Base-by-base conservation (phyloP, 2,797 vertebrate genomes). In the Mormyrus proboscirostris region DNA sequence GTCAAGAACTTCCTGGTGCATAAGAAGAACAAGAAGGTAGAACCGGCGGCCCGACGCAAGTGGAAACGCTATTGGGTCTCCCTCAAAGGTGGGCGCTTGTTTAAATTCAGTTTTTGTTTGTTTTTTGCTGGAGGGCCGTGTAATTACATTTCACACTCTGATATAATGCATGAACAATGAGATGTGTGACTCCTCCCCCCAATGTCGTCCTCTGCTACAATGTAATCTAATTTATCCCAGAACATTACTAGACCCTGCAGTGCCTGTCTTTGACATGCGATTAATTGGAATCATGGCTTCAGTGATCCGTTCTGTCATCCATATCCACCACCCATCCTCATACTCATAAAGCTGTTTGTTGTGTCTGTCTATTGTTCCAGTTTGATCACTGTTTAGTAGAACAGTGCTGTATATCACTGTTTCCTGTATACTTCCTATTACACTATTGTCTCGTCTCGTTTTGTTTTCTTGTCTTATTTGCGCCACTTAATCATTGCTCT, bases 1-100 rank as follows among this genome's bases (percentile, higher is more conserved):
- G 98, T 99, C 91, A 99, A 99, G 93, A 99, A 99, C 95, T 99
- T 99, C 90, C 93, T 99, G 91, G 97, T 99, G 88, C 98, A 99
- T 93, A 99, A 99, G 95, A 99, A 99, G 94, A 98, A 95, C 93
- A 98, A 98, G 95, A 99, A 99, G 91, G 98, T 99, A 94, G 98
- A 99, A 92, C 95, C 96, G 0, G 98, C 98, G 49, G 96, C 98
- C 0, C 96, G 96, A 57, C 95, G 98, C 95, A 99, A 99, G 91
- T 99, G 98, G 98, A 99, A 99, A 91, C 97, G 96, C 89, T 99
- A 99, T 92, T 99, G 98, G 98, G 98, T 99, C 55, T 99, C 97
- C 22, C 93, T 99, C 83, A 99, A 98, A 98, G 98, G 98, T 99
- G 93, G 91, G 76, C 25, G 1, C 65, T 38, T 14, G 1, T 73